A percentile compares a stretch with the other conserved stretches of the same genome.
These are phyloP conservation scores for Acleris holmiana DNA, from an alignment of 2,888 invertebrate species.

Conservation along the genomic window DNA sequence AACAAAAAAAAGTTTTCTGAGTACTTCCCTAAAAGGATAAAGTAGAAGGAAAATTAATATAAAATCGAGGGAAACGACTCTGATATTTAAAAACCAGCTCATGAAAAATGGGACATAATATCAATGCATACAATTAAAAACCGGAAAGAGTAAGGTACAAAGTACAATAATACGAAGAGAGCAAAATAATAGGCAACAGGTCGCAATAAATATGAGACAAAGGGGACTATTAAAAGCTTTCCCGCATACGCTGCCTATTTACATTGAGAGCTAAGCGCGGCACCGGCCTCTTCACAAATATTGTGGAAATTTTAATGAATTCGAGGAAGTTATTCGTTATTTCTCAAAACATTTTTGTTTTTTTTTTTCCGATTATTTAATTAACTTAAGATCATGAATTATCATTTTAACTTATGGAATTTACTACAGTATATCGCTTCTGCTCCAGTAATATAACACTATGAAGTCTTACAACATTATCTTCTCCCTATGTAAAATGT, in stretches of 20 bases:
- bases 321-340: not conserved
- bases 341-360: not conserved
- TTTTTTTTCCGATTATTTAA: too few relatives aligned
- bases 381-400: too few relatives aligned
- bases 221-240: constrained; percentile 19
- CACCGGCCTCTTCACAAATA: constrained; percentile 6
- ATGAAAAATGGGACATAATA: constrained; percentile 17
- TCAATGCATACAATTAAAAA: constrained; percentile 31
- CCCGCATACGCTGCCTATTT: constrained; percentile 15
- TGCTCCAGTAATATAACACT: too few relatives aligned
- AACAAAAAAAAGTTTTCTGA: too few relatives aligned
- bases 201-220: constrained; percentile 31
- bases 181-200: constrained; percentile 33
- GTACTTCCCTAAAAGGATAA: too few relatives aligned
- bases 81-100: not conserved
- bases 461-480: too few relatives aligned
- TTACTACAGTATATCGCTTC: too few relatives aligned
- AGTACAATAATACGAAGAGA: constrained; percentile 8
- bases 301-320: not conserved
- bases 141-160: constrained; percentile 12
- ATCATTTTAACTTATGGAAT: too few relatives aligned
- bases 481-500: too few relatives aligned
- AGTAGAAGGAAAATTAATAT: not conserved
- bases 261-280: not conserved
- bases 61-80: not conserved